These are phyloP conservation scores for Coreoperca whiteheadi DNA, from an alignment of 2,113 vertebrate species.

Conservation along the genomic window DNA sequence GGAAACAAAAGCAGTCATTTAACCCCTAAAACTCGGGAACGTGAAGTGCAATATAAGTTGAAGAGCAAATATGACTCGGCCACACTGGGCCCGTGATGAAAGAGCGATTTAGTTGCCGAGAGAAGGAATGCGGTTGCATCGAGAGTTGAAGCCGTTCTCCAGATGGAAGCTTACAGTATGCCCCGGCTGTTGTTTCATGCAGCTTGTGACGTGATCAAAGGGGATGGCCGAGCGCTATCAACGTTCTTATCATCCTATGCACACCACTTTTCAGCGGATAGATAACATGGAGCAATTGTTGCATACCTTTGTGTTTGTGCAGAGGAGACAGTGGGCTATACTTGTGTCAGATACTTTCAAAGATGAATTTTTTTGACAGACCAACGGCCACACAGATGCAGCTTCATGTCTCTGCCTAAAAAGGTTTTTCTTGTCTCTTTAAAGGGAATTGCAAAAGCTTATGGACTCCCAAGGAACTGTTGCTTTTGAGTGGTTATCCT, in stretches of 20 bases:
- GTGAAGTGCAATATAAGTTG: constrained; percentile 23
- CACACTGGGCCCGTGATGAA: neutral
- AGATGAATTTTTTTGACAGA: neutral
- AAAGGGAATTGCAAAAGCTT: neutral
- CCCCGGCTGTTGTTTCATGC: constrained; percentile 1
- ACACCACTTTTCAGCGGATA: constrained; percentile 32
- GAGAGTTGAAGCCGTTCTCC: neutral
- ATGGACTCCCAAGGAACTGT: neutral
- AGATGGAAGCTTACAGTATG: neutral
- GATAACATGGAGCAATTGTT: constrained; percentile 58
- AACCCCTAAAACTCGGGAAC: constrained; percentile 18
- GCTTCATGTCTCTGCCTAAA: neutral
- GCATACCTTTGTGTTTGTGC: constrained; percentile 57
- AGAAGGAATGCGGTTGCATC: constrained; percentile 14
- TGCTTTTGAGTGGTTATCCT: neutral
- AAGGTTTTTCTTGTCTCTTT: neutral
- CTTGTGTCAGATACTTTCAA: neutral
- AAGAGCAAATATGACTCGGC: constrained; percentile 40
- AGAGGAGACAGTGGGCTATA: constrained; percentile 23
- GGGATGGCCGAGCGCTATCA: constrained; percentile 12
- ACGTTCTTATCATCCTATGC: constrained; percentile 57
- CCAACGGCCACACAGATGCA: no score
- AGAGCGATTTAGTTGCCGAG: constrained; percentile 4
- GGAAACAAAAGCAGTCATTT: constrained; percentile 43
- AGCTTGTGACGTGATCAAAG: constrained; percentile 61